Evolutionary conservation across 2,888 invertebrate species (phyloP).

Genomic region (Apantesis nais): DNA sequence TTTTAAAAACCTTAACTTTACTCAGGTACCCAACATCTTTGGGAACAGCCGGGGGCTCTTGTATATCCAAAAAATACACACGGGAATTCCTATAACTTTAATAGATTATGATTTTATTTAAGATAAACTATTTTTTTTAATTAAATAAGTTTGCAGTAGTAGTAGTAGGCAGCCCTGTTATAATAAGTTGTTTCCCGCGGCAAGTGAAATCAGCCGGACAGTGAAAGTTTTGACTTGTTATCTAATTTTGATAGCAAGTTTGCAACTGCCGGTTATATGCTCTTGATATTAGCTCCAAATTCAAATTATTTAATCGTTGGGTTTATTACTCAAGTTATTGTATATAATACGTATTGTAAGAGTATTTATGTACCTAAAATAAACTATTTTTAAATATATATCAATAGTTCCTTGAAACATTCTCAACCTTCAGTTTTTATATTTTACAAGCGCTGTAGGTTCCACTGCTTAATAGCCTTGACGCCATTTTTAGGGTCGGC

Average conservation of each 20-base stretch:
- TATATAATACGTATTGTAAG: background rate
- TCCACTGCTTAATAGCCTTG: too few species aligned
- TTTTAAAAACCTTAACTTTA: too few species aligned
- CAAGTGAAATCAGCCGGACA: conserved; percentile 76
- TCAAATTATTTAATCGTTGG: conserved; percentile 3
- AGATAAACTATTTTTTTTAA: too few species aligned
- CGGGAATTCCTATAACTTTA: too few species aligned
- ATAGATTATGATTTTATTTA: too few species aligned
- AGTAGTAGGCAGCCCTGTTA: conserved; percentile 8
- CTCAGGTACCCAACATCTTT: too few species aligned
- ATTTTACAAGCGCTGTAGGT: background rate
- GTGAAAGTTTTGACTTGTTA: conserved; percentile 80
- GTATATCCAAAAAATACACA: too few species aligned
- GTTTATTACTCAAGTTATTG: background rate
- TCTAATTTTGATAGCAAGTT: conserved; percentile 72
- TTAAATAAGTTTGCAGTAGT: background rate
- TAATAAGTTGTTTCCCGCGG: conserved; percentile 39
- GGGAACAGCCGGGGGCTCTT: too few species aligned
- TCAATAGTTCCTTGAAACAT: background rate
- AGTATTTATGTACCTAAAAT: too few species aligned
- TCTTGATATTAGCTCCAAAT: conserved; percentile 26
- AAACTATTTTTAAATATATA: too few species aligned
- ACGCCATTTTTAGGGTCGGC: background rate
- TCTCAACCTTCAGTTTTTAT: background rate
- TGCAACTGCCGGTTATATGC: conserved; percentile 22